A percentile compares a stretch with the other conserved stretches of the same genome.
Evolutionary conservation across 2,113 vertebrate genomes (phyloP).

Genomic region (Urocolius indicus): DNA sequence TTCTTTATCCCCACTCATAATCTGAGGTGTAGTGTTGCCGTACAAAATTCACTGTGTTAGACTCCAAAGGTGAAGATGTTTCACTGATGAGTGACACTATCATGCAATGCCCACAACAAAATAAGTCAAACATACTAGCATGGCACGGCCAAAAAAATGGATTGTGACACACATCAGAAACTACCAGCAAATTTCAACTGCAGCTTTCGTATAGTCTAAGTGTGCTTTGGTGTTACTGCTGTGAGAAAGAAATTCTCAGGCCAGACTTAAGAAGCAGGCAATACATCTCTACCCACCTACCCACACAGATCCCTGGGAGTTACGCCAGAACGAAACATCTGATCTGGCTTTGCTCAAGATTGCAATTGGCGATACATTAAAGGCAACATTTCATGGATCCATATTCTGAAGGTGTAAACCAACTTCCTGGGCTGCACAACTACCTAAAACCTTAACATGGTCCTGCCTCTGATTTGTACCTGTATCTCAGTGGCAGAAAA

Average conservation of each 20-base stretch:
- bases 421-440: background rate
- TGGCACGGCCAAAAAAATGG: background rate
- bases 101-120: background rate
- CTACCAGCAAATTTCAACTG: background rate
- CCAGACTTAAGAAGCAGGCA: background rate
- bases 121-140: background rate
- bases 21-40: background rate
- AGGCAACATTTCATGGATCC: background rate
- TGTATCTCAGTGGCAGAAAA: background rate
- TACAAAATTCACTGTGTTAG: background rate
- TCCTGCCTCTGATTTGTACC: background rate
- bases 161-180: background rate
- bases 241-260: background rate
- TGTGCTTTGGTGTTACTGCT: background rate
- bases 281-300: background rate
- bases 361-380: rapidly evolving
- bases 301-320: background rate
- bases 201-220: background rate
- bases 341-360: background rate
- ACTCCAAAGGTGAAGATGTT: background rate
- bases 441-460: background rate
- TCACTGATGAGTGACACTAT: background rate
- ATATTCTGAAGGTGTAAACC: background rate
- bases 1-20: slow-evolving; percentile 24
- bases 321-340: background rate